These are phyloP conservation scores for Trypoxylon attenuatum DNA, from an alignment of 2,888 invertebrate species.

Conservation along the genomic window DNA sequence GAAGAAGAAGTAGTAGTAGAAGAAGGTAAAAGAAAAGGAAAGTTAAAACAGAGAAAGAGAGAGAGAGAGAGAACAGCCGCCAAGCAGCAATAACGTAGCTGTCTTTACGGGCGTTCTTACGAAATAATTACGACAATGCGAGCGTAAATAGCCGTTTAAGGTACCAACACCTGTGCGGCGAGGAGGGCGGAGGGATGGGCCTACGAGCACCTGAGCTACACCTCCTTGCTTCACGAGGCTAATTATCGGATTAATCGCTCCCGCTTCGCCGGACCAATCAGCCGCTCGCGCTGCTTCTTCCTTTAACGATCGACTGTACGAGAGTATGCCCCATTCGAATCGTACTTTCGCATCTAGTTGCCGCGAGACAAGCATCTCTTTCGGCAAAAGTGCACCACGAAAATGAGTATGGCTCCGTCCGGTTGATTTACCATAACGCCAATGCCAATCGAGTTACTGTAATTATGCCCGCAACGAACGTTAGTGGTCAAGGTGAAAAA, in stretches of 20 bases:
- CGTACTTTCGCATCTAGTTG: neutral
- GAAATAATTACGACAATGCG: conserved; percentile 61
- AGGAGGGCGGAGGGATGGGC: conserved; percentile 1
- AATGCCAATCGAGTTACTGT: too few species aligned
- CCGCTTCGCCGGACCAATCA: conserved; percentile 23
- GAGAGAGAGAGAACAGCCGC: conserved; percentile 1
- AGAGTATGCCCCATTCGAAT: neutral
- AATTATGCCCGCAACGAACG: too few species aligned
- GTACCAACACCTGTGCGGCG: conserved; percentile 44
- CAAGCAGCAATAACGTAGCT: conserved; percentile 52
- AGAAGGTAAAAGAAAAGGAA: conserved; percentile 21
- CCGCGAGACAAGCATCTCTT: neutral
- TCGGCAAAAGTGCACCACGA: neutral
- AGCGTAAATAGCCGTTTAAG: conserved; percentile 58
- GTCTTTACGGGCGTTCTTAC: conserved; percentile 54
- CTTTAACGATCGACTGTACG: conserved; percentile 32
- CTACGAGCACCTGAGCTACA: conserved; percentile 12
- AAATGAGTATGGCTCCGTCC: neutral
- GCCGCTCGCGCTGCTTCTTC: conserved; percentile 14
- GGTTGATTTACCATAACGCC: too few species aligned
- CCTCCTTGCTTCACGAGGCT: conserved; percentile 44
- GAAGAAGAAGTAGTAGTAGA: conserved; percentile 8
- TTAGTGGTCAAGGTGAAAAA: too few species aligned
- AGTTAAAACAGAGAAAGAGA: conserved; percentile 1
- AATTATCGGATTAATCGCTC: conserved; percentile 50